These are phyloP conservation scores for Ormyrus pomaceus DNA, from an alignment of 2,888 invertebrate genomes.

Conservation along the genomic window DNA sequence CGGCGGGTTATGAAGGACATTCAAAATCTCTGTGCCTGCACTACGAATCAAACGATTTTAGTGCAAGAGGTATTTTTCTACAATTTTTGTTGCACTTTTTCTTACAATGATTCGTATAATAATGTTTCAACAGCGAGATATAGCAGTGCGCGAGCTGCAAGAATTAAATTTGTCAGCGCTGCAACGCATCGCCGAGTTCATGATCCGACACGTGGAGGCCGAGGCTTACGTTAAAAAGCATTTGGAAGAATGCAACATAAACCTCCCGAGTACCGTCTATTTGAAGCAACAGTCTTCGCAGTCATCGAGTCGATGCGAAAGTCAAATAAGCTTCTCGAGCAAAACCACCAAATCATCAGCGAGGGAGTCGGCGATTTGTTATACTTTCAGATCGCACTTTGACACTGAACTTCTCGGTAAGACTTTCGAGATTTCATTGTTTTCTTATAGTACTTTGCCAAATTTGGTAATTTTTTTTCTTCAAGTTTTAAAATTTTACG, in stretches of 20 bases:
- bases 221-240: slow-evolving; percentile 74
- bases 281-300: no score
- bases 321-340: no score
- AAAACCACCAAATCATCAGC: no score
- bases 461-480: no score
- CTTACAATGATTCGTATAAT: background rate
- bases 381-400: no score
- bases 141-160: slow-evolving; percentile 79
- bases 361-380: no score
- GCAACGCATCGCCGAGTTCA: slow-evolving; percentile 78
- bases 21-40: slow-evolving; percentile 64
- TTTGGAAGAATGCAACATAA: slow-evolving; percentile 69
- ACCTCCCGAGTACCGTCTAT: slow-evolving; percentile 62
- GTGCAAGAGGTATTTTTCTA: slow-evolving; percentile 69
- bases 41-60: slow-evolving; percentile 62
- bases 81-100: background rate
- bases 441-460: no score
- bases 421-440: no score
- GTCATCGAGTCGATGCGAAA: no score
- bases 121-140: slow-evolving; percentile 76
- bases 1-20: slow-evolving; percentile 74
- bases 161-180: slow-evolving; percentile 79
- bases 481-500: no score
- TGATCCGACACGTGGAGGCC: slow-evolving; percentile 73
- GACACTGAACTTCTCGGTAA: no score